Percentiles rank a stretch among this genome's conserved stretches.
Conservation (phyloP, 2,888 invertebrate species). For the Apotomis turbidana region DNA sequence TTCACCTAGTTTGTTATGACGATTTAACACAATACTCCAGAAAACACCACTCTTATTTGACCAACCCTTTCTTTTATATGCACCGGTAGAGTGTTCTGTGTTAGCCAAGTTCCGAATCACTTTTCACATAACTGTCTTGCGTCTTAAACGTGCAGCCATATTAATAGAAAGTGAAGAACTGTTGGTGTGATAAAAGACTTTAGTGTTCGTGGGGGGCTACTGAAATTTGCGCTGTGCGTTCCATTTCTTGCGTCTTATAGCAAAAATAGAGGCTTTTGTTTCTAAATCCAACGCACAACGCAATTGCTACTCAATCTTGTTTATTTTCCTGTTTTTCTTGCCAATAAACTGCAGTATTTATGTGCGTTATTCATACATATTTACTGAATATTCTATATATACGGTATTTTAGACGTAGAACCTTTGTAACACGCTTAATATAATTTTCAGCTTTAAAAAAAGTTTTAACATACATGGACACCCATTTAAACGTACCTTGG, state of each 20-base stretch:
- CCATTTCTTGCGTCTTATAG: neutral
- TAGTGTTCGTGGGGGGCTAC: neutral
- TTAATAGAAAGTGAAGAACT: constrained; percentile 1
- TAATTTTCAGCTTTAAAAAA: neutral
- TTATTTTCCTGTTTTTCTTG: neutral
- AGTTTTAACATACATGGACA: too few species aligned
- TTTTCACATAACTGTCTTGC: constrained; percentile 8
- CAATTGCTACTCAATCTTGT: neutral
- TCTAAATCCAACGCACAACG: constrained; percentile 30
- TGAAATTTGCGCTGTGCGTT: constrained; percentile 36
- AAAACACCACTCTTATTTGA: neutral
- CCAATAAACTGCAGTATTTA: neutral
- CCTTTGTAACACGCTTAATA: neutral
- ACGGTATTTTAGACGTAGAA: neutral
- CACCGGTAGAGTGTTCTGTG: neutral
- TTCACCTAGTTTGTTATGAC: too few species aligned
- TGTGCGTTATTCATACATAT: neutral
- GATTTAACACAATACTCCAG: too few species aligned
- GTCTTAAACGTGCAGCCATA: constrained; percentile 1
- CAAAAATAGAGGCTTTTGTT: neutral
- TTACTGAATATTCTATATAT: neutral
- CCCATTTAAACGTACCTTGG: too few species aligned
- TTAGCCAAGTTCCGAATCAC: neutral
- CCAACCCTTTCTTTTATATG: neutral
- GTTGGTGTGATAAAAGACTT: constrained; percentile 11